Evolutionary conservation across 2,797 vertebrate genomes (phyloP), one percentile per base, ranked within the genome.

Genomic region (Meda fulgida): DNA sequence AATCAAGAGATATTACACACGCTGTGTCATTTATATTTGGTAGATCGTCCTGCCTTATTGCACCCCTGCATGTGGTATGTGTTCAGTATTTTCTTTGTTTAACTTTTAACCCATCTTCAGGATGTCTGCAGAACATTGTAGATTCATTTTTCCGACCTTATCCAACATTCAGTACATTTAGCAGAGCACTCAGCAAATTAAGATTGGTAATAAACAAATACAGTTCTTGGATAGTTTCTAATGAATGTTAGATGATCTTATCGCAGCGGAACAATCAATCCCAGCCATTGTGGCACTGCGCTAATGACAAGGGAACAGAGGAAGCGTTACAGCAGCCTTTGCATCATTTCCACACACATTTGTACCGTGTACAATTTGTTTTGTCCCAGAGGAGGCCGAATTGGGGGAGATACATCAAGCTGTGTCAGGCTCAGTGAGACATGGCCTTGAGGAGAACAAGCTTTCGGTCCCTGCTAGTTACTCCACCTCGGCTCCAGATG

Each of bases 211-310:
- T 85, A 89, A 92, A 92, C 87, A 89, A 91, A 90, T 86, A 83
- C 88, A 81, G 78, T 85, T 75, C 90, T 88, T 87, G 48, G 86
- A 87, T 81, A 77, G 69, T 81, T 81, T 79, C 84, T 89, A 90
- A 91, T 94, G 89, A 92, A 94, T 91, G 93, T 94, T 93, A 93
- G 91, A 92, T 93, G 91, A 89, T 92, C 78, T 87, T 91, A 91
- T 78, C 72, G 69, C 81, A 90, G 92, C 86, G 63, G 86, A 72
- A 88, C 88, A 89, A 90, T 94, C 87, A 72, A 43, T 90, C 89
- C 83, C 84, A 79, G 90, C 84, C 82, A 87, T 65, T 58, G 55
- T 89, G 89, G 86, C 89, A 86, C 53, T 71, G 40, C 31, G 87
- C 79, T 92, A 91, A 91, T 87, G 88, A 90, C 73, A 86, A 87